These are phyloP conservation scores for Tetrao urogallus DNA, from an alignment of 2,113 vertebrate species.

Conservation along the genomic window DNA sequence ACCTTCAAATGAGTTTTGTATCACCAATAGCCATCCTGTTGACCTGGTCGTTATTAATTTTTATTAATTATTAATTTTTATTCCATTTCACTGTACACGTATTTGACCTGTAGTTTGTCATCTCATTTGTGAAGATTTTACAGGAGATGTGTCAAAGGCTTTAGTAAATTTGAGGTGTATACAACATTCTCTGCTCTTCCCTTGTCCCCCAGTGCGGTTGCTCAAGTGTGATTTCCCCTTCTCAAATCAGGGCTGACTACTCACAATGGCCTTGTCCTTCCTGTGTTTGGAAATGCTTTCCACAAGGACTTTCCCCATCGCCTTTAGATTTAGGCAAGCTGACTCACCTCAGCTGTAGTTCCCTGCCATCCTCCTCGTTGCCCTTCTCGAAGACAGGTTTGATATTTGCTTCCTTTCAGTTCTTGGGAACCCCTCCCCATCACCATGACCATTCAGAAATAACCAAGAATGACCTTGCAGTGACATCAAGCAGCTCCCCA, in stretches of 20 bases:
- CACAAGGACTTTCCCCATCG: background rate
- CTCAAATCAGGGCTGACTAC: background rate
- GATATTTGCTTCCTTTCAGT: too few relatives aligned
- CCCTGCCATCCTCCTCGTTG: too few relatives aligned
- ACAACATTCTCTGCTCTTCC: background rate
- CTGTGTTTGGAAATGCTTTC: background rate
- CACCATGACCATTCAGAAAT: too few relatives aligned
- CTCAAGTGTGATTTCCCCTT: background rate
- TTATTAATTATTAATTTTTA: background rate
- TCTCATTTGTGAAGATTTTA: background rate
- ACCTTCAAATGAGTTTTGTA: too few relatives aligned
- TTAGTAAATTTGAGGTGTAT: background rate
- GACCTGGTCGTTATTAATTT: background rate
- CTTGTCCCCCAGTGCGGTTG: too few relatives aligned
- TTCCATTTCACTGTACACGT: background rate
- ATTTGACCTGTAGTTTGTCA: background rate
- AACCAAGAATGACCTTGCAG: too few relatives aligned
- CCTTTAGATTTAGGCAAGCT: background rate
- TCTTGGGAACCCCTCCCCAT: too few relatives aligned
- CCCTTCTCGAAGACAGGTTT: too few relatives aligned
- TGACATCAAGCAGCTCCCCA: too few relatives aligned
- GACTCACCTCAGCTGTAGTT: background rate
- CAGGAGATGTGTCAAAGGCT: background rate
- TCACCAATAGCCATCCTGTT: fast-evolving
- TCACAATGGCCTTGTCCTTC: background rate